Evolutionary conservation across 1,140 invertebrate species (phyloP).

Genomic region (Zaprionus africanus): DNA sequence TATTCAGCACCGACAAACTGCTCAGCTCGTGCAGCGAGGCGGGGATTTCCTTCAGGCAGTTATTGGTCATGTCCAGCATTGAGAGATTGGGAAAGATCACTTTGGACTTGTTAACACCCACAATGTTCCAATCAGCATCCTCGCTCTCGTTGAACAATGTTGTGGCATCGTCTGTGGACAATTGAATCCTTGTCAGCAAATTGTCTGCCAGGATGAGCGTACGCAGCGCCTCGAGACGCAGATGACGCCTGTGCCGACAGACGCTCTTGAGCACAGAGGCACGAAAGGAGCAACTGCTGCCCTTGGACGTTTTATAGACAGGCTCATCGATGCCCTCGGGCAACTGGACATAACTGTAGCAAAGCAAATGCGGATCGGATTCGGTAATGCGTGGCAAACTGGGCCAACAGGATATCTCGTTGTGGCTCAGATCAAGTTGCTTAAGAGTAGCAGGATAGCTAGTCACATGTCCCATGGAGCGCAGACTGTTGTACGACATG

Average conservation of each 20-base stretch:
- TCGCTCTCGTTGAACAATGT: constrained; percentile 81
- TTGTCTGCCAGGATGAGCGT: constrained; percentile 93
- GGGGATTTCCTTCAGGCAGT: constrained; percentile 92
- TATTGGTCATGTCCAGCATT: constrained; percentile 97
- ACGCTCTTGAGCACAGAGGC: constrained; percentile 91
- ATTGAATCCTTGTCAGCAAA: constrained; percentile 90
- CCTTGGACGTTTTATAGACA: constrained; percentile 62
- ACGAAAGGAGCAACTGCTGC: constrained; percentile 86
- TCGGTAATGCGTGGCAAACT: constrained; percentile 90
- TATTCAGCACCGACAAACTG: constrained; percentile 96
- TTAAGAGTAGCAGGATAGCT: constrained; percentile 95
- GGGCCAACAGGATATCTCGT: constrained; percentile 95
- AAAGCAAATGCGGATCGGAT: constrained; percentile 87
- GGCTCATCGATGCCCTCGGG: constrained; percentile 85
- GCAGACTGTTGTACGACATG: constrained; percentile 94
- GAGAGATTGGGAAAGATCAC: constrained; percentile 97
- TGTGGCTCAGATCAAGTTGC: constrained; percentile 96
- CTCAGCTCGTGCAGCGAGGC: constrained; percentile 93
- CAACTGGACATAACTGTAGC: constrained; percentile 85
- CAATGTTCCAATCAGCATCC: constrained; percentile 82
- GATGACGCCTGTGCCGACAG: constrained; percentile 93
- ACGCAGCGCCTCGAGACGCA: constrained; percentile 85
- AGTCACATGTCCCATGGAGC: constrained; percentile 94
- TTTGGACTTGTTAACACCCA: constrained; percentile 86
- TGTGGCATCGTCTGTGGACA: constrained; percentile 90